These are phyloP conservation scores for Campylomormyrus tamandua DNA, from an alignment of 2,113 vertebrate species.

Conservation along the genomic window DNA sequence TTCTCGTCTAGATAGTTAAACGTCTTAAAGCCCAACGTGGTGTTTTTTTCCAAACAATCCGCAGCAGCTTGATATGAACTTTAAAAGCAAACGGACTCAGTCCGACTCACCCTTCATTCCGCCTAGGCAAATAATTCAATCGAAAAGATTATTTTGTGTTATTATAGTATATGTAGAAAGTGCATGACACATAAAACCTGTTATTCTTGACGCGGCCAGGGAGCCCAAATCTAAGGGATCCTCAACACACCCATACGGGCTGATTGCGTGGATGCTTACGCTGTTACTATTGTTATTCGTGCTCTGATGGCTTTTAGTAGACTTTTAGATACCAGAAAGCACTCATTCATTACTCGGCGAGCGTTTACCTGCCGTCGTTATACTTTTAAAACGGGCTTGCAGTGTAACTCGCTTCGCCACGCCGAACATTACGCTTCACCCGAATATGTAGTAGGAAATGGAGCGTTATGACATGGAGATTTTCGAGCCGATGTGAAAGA, in stretches of 20 bases:
- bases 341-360: constrained; percentile 56
- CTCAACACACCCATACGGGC: constrained; percentile 24
- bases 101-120: neutral
- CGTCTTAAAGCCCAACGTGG: neutral
- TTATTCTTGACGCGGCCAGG: neutral
- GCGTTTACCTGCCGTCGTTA: constrained; percentile 49
- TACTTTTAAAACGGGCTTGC: neutral
- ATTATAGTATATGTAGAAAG: neutral
- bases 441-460: neutral
- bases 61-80: neutral
- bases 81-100: neutral
- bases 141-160: neutral
- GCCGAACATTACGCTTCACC: neutral
- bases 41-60: neutral
- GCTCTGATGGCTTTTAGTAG: constrained; percentile 50
- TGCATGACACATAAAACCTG: constrained; percentile 8
- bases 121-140: neutral
- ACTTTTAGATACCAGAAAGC: constrained; percentile 41
- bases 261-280: constrained; percentile 51
- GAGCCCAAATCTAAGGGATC: neutral
- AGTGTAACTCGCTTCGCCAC: neutral
- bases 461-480: neutral
- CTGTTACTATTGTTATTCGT: constrained; percentile 44
- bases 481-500: neutral
- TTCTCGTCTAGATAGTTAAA: neutral